Percentiles rank a stretch among this genome's conserved stretches.
Evolutionary conservation across 2,888 invertebrate genomes (phyloP).

Genomic region (Meandrusa payeni): DNA sequence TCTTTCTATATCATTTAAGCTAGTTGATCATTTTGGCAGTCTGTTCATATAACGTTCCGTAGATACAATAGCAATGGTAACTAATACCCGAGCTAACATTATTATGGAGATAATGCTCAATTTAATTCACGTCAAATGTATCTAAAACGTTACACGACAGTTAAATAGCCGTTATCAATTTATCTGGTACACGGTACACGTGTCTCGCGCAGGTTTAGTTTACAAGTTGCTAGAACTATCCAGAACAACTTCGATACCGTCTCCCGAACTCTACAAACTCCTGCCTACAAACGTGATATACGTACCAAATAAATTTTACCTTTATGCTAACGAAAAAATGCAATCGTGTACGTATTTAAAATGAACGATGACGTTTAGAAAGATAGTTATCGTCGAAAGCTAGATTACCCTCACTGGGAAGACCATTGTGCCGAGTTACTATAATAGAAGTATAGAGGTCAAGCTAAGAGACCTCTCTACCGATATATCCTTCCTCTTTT

Average conservation of each 20-base stretch:
- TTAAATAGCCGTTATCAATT: constrained; percentile 16
- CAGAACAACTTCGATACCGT: constrained; percentile 4
- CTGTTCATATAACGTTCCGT: no score
- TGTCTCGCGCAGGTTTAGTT: constrained; percentile 15
- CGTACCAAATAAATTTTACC: constrained; percentile 8
- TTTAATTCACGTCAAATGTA: constrained; percentile 2
- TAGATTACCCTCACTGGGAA: no score
- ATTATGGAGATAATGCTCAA: no score
- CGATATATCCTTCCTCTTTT: no score
- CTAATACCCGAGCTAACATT: no score
- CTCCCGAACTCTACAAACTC: constrained; percentile 8
- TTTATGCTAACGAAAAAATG: background rate
- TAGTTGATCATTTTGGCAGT: no score
- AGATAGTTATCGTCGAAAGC: no score
- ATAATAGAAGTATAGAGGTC: no score
- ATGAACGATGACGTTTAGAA: constrained; percentile 11
- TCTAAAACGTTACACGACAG: background rate
- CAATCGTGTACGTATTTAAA: constrained; percentile 1
- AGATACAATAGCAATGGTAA: no score
- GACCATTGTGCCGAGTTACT: no score
- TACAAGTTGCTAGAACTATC: constrained; percentile 13
- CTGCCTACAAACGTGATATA: constrained; percentile 11
- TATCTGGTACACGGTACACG: constrained; percentile 8
- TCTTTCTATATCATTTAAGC: no score
- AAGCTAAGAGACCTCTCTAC: no score